These are phyloP conservation scores for Caenorhabditis sp. DNA, from an alignment of 2,888 invertebrate species.

Conservation along the genomic window DNA sequence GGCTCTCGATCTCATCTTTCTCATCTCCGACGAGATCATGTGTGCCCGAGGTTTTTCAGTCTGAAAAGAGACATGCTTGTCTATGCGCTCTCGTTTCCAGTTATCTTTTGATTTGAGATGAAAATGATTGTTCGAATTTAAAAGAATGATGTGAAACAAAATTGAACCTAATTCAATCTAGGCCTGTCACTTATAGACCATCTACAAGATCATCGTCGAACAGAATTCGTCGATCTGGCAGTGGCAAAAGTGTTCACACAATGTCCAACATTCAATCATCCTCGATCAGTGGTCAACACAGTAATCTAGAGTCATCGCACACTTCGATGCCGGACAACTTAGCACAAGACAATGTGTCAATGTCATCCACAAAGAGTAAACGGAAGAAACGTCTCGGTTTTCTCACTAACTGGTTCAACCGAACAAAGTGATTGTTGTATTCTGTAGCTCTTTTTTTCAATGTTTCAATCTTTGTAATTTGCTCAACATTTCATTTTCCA, in stretches of 20 bases:
- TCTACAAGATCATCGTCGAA: slow-evolving; percentile 6
- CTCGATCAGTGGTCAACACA: not conserved
- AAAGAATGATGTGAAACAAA: no score
- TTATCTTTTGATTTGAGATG: no score
- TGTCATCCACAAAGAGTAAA: slow-evolving; percentile 21
- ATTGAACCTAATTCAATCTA: no score
- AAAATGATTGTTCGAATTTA: no score
- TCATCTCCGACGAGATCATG: no score
- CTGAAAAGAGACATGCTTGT: no score
- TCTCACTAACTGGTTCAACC: slow-evolving; percentile 33
- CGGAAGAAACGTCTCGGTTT: slow-evolving; percentile 30
- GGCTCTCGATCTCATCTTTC: no score
- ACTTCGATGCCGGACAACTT: not conserved
- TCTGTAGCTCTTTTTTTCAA: slow-evolving; percentile 2
- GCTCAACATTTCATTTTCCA: not conserved
- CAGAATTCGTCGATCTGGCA: slow-evolving; percentile 37
- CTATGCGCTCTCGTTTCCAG: no score
- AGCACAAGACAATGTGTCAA: slow-evolving; percentile 17
- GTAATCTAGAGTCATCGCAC: not conserved
- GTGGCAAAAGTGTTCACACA: slow-evolving; percentile 47
- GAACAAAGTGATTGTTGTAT: slow-evolving; percentile 19
- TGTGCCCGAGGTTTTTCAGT: no score
- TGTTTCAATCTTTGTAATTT: slow-evolving; percentile 5
- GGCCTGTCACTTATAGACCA: slow-evolving; percentile 23
- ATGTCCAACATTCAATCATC: not conserved